Percentiles rank a stretch among this genome's conserved stretches.
Evolutionary conservation across 1,140 invertebrate genomes (phyloP).

Genomic region (Aphidius gifuensis): DNA sequence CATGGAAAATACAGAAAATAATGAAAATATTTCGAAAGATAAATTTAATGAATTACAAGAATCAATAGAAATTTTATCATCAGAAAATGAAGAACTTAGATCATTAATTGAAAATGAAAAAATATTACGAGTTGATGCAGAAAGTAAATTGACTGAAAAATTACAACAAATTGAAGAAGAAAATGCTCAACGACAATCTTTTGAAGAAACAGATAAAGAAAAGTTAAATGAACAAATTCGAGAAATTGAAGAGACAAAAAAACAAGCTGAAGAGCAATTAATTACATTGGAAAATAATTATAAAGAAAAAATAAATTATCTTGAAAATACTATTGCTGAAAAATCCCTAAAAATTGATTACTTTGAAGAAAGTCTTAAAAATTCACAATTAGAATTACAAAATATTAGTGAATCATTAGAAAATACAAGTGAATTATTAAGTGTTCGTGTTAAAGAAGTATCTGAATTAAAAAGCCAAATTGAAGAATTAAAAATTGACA

Average conservation of each 20-base stretch:
- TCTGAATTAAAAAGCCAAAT: slow-evolving; percentile 49
- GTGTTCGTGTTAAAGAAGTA: slow-evolving; percentile 44
- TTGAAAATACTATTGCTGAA: not conserved
- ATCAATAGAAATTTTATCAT: slow-evolving; percentile 61
- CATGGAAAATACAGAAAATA: not conserved
- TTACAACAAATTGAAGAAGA: slow-evolving; percentile 30
- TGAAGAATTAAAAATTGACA: slow-evolving; percentile 47
- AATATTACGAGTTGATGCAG: slow-evolving; percentile 35
- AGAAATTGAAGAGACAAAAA: slow-evolving; percentile 35
- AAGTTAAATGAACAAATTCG: slow-evolving; percentile 24
- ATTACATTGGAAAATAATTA: slow-evolving; percentile 33
- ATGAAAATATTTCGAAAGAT: slow-evolving; percentile 19
- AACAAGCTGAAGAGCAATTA: slow-evolving; percentile 38
- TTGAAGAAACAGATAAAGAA: slow-evolving; percentile 27
- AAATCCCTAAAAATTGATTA: slow-evolving; percentile 27
- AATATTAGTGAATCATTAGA: slow-evolving; percentile 29
- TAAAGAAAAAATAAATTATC: slow-evolving; percentile 5
- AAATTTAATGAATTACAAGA: slow-evolving; percentile 55
- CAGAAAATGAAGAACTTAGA: slow-evolving; percentile 72
- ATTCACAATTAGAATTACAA: slow-evolving; percentile 18
- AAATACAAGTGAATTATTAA: slow-evolving; percentile 43
- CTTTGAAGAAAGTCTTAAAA: slow-evolving; percentile 44
- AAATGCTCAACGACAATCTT: slow-evolving; percentile 24
- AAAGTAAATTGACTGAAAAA: slow-evolving; percentile 29
- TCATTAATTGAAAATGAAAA: slow-evolving; percentile 61